Conservation (phyloP, 2,888 invertebrate genomes). For the Orchestes rusci region DNA sequence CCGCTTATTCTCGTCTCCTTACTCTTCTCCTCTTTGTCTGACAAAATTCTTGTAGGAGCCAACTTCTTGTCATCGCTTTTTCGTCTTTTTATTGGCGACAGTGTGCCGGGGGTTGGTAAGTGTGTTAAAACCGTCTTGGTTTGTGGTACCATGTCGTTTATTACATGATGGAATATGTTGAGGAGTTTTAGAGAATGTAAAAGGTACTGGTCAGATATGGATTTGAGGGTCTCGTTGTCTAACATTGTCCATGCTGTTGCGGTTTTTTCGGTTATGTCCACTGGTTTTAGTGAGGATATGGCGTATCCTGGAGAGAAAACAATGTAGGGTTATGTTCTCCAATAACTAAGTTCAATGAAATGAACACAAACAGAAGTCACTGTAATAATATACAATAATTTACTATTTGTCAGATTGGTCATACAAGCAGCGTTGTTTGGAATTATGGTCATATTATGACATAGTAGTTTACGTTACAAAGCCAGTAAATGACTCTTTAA, state of each 20-base stretch:
- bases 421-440: no score
- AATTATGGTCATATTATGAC: no score
- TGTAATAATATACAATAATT: no score
- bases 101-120: slow-evolving; percentile 41
- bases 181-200: slow-evolving; percentile 62
- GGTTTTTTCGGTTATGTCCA: slow-evolving; percentile 24
- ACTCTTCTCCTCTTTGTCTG: slow-evolving; percentile 33
- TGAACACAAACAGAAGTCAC: no score
- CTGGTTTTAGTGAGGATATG: slow-evolving; percentile 25
- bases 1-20: slow-evolving; percentile 35
- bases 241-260: slow-evolving; percentile 39
- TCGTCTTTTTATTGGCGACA: slow-evolving; percentile 45
- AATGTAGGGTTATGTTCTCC: no score
- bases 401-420: no score
- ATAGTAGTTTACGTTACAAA: no score
- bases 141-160: slow-evolving; percentile 59
- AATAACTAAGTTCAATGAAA: no score
- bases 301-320: slow-evolving; percentile 32
- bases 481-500: no score
- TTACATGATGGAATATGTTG: slow-evolving; percentile 67
- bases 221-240: slow-evolving; percentile 44
- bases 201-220: slow-evolving; percentile 57
- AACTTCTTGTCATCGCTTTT: slow-evolving; percentile 41
- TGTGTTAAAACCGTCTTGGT: slow-evolving; percentile 53
- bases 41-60: slow-evolving; percentile 15